Evolutionary conservation across 2,888 invertebrate species (phyloP), one percentile per base, ranked within the genome.

Genomic region (Pandemis cinnamomeana): DNA sequence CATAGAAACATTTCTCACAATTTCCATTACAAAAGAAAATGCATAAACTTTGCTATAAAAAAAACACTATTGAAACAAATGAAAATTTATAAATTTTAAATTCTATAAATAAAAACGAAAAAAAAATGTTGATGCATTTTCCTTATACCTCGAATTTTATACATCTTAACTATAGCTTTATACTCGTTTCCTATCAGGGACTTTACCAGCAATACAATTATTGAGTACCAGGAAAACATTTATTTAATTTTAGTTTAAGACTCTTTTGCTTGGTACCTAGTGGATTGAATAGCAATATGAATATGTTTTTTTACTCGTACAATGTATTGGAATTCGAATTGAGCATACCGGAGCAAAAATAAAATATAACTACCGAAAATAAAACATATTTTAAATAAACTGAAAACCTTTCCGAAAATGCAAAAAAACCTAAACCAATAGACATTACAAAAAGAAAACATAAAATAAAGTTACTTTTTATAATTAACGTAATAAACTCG

Each of bases 361-460:
- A 15, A 55, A 27, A 10, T 58, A 61, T 1, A 42, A 60, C 41
- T n/a, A n/a, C 41, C 42, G 10, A 42, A 61, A 61, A n/a, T 41
- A 61, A 7, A 61, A 42, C 36, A 7, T 10, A 53, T 27, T 58
- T 58, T 58, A 11, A 68, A 58, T 53, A 55, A 62, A 62, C 42
- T 20, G 44, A 63, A 63, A 36, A 55, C 44, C 20, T 27, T 53
- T 10, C 53, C 66, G 71, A 55, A 63, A 69, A 36, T 36, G 27
- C 68, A 66, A 74, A 71, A 73, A 72, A 72, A 74, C 72, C 75
- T 63, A 77, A 75, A 78, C 71, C 72, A 78, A 85, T 84, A 87
- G 82, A 86, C 82, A 84, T 78, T 83, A 82, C 80, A 83, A 85
- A 81, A 70, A 77, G 60, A 85, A 85, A 86, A 86, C 84, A 75